phyloP scores from a whole-genome alignment of 2,113 vertebrate genomes.

The Cyphomyrus plagiostoma region DNA sequence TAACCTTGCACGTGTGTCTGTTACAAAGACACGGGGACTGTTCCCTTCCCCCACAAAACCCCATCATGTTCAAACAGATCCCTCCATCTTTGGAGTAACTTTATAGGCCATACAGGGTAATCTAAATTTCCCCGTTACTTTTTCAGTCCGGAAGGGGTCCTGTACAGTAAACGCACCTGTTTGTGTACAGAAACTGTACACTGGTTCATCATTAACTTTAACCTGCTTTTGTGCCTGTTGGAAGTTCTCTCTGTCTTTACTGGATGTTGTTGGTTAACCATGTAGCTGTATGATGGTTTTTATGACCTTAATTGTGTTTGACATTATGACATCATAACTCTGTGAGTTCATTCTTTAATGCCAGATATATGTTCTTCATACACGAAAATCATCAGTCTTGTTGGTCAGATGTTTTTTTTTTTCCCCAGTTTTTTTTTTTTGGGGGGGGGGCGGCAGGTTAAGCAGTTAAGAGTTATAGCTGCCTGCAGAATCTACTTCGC shows the following conservation, averaged over 20 bases:
- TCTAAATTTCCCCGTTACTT: background rate
- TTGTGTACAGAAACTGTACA: background rate
- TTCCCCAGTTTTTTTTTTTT: background rate
- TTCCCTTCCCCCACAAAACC: background rate
- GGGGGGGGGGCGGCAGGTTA: slow-evolving; percentile 45
- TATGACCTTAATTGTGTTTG: background rate
- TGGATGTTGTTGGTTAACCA: background rate
- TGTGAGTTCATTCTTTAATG: background rate
- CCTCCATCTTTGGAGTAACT: background rate
- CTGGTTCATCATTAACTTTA: background rate
- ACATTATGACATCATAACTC: background rate
- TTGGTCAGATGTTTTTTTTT: background rate
- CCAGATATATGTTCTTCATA: background rate
- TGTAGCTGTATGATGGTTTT: background rate
- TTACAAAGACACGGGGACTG: background rate
- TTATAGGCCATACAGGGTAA: background rate
- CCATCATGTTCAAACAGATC: background rate
- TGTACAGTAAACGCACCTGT: background rate
- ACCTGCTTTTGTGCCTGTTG: background rate
- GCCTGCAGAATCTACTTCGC: background rate
- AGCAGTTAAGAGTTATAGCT: background rate
- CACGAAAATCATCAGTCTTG: background rate
- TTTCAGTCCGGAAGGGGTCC: background rate
- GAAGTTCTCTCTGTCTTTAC: background rate
- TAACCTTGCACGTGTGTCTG: background rate